phyloP scores from a whole-genome alignment of 1,140 invertebrate species.

The Wiebesia pumilae region DNA sequence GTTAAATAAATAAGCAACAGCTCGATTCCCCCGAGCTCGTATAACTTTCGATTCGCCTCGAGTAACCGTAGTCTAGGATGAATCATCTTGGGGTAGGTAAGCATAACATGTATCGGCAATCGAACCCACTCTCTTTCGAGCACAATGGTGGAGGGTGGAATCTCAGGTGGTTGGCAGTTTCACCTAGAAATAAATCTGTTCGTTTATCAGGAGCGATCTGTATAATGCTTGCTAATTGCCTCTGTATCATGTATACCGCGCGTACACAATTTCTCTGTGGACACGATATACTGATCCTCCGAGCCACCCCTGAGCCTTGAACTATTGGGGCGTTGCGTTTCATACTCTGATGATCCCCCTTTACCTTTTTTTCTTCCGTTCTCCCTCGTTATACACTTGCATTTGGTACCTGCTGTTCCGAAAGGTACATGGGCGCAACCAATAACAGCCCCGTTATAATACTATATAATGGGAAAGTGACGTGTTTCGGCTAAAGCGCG shows the following conservation, averaged over 20 bases:
- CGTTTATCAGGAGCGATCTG: constrained; percentile 43
- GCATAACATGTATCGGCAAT: not conserved
- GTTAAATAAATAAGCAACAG: not conserved
- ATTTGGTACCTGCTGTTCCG: constrained; percentile 71
- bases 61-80: not conserved
- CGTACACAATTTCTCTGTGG: not conserved
- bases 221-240: constrained; percentile 71
- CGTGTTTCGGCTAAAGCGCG: constrained; percentile 24
- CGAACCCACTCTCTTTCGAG: not conserved
- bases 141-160: constrained; percentile 5
- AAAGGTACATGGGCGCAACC: constrained; percentile 63
- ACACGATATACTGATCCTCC: not conserved
- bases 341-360: constrained; percentile 57
- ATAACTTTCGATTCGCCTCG: not conserved
- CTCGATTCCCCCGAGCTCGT: not conserved
- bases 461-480: constrained; percentile 35
- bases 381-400: constrained; percentile 66
- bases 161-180: constrained; percentile 39
- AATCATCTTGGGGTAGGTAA: constrained; percentile 6
- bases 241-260: not conserved
- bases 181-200: constrained; percentile 34
- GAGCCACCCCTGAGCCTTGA: not conserved
- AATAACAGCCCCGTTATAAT: constrained; percentile 1
- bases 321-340: constrained; percentile 50
- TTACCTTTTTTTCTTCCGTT: constrained; percentile 47